Conservation (phyloP, 2,113 vertebrate genomes). For the Procavia capensis region DNA sequence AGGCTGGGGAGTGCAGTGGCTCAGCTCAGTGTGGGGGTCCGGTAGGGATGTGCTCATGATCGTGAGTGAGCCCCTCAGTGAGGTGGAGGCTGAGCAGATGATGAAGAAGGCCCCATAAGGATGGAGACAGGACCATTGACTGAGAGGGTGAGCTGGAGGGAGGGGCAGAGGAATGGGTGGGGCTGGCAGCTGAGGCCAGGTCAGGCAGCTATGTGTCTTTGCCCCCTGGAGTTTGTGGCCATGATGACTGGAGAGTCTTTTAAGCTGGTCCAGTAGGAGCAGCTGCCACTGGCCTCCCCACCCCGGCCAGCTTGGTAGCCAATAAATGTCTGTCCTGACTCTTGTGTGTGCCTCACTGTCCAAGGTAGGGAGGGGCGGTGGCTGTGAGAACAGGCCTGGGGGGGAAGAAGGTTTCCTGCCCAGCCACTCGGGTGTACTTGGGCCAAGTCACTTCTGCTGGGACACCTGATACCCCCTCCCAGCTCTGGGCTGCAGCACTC, state of each 20-base stretch:
- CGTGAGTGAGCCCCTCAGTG: slow-evolving; percentile 82
- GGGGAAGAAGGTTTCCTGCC: background rate
- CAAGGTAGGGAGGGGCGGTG: too few species aligned
- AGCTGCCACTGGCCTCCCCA: background rate
- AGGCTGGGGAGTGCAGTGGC: background rate
- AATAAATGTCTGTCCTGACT: background rate
- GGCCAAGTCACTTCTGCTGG: background rate
- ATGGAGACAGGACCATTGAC: slow-evolving; percentile 84
- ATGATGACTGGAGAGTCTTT: slow-evolving; percentile 88
- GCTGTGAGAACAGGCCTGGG: background rate
- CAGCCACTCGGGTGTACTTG: background rate
- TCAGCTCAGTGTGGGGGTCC: background rate
- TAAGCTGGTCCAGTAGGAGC: slow-evolving; percentile 82
- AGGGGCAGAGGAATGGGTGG: accelerated
- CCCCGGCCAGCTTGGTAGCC: background rate
- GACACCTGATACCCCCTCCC: background rate
- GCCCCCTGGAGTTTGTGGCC: slow-evolving; percentile 84
- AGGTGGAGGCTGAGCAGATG: slow-evolving; percentile 86
- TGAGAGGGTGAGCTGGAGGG: slow-evolving; percentile 80
- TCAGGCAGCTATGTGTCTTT: background rate
- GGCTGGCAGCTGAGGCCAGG: accelerated
- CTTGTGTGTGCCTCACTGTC: background rate
- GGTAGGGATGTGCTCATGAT: slow-evolving; percentile 84
- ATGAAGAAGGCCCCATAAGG: slow-evolving; percentile 86
- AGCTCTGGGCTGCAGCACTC: background rate